Evolutionary conservation across 2,113 vertebrate species (phyloP), one percentile per base, ranked within the genome.

Genomic region (Xyliphius kryptos): DNA sequence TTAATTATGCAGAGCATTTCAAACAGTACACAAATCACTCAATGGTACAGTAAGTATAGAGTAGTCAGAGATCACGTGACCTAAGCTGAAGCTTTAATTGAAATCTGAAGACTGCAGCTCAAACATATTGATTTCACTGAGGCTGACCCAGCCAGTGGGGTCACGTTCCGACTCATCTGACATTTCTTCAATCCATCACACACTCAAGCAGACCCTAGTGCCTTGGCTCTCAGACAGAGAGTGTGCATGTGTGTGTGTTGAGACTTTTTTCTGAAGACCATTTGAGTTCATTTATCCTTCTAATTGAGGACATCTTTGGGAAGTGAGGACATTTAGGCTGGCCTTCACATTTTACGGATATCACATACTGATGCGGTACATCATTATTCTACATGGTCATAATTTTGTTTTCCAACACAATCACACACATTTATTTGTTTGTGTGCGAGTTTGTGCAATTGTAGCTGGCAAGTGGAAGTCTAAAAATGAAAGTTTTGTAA

Each of bases 151-250:
- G 54, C 70, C 56, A 56, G 21, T 56, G 38, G 62, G 71, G 71
- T 73, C 71, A 66, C 51, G 40, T 61, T 56, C 59, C 46, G 56
- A 66, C 52, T 44, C 57, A 56, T 61, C 61, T 72, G 70, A 68
- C 70, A 72, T 72, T 72, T 72, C 61, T 64, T 64, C 66, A 72
- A 72, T 72, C 67, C 61, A 56, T 72, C 70, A 64, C 66, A 68
- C 70, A 50, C 56, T 59, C 50, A 15, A 67, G 62, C 60, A 66
- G 64, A 59, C 54, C 44, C 26, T 21, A 60, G 57, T 55, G 43
- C 56, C 50, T 54, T 20, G 19, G 58, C 55, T 50, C 9, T 9
- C n/a, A 12, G 15, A 19, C 17, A 17, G 41, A 16, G 21, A 14
- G 16, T 20, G 48, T 50, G n/a, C n/a, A n/a, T n/a, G n/a, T n/a